Percentiles rank a stretch among this genome's conserved stretches.
These are phyloP conservation scores for Sarcophaga carnaria DNA, from an alignment of 2,888 invertebrate species.

Conservation along the genomic window DNA sequence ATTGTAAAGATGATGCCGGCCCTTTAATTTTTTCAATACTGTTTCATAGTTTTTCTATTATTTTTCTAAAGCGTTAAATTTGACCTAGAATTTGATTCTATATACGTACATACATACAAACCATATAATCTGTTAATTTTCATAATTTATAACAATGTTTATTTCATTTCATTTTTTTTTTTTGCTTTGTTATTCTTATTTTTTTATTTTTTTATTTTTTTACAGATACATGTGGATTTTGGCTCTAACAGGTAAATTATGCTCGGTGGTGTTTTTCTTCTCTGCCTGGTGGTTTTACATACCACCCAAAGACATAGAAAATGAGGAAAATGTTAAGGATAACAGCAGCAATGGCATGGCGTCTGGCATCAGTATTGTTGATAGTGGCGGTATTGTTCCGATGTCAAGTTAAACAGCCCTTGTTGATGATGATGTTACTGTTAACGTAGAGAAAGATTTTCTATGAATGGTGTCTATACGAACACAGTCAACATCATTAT, in stretches of 20 bases:
- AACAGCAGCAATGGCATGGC: constrained; percentile 42
- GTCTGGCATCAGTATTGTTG: constrained; percentile 44
- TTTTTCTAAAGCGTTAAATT: too few species aligned
- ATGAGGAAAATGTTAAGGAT: constrained; percentile 61
- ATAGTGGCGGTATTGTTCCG: constrained; percentile 36
- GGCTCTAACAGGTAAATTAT: constrained; percentile 87
- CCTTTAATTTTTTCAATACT: too few species aligned
- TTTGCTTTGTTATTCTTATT: too few species aligned
- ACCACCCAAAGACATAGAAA: constrained; percentile 83
- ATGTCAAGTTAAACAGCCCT: constrained; percentile 47
- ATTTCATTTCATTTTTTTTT: too few species aligned
- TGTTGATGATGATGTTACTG: background rate
- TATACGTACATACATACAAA: too few species aligned
- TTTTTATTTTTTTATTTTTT: background rate
- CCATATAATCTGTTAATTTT: too few species aligned
- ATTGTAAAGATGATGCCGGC: too few species aligned
- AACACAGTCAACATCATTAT: constrained; percentile 25
- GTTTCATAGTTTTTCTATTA: too few species aligned
- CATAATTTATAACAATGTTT: too few species aligned
- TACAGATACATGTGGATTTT: constrained; percentile 88
- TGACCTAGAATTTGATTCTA: too few species aligned
- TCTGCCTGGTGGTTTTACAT: constrained; percentile 90
- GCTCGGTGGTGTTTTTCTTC: constrained; percentile 88
- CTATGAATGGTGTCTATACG: background rate
- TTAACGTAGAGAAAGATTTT: background rate